A percentile compares a stretch with the other conserved stretches of the same genome.
Conservation (phyloP, 2,113 vertebrate genomes). For the Brachirus orientalis region DNA sequence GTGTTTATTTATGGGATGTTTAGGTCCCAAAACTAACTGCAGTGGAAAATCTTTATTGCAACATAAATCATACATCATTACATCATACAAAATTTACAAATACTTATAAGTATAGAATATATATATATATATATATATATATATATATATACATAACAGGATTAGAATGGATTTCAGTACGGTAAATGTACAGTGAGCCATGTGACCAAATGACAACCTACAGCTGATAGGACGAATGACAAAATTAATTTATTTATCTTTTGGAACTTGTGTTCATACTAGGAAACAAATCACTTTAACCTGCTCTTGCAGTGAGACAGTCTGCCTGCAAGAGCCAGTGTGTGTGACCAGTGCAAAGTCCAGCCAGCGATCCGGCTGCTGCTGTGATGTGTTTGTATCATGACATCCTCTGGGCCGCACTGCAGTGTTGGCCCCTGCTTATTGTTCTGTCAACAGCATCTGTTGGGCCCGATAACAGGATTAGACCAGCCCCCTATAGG, state of each 20-base stretch:
- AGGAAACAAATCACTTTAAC: conserved; percentile 24
- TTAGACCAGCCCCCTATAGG: conserved; percentile 75
- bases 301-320: conserved; percentile 1
- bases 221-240: too few species aligned
- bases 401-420: conserved; percentile 67
- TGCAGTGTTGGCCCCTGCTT: conserved; percentile 61
- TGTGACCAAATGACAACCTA: too few species aligned
- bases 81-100: too few species aligned
- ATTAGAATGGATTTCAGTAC: too few species aligned
- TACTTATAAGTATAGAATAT: too few species aligned
- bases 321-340: conserved; percentile 38
- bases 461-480: conserved; percentile 81
- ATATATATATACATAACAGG: too few species aligned
- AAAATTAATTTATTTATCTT: too few species aligned
- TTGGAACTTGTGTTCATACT: conserved; percentile 7
- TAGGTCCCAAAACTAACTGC: conserved; percentile 2
- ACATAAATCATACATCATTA: too few species aligned
- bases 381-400: conserved; percentile 71
- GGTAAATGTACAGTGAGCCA: too few species aligned
- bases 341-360: conserved; percentile 42
- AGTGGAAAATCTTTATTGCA: too few species aligned
- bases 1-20: neutral
- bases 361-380: conserved; percentile 64
- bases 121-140: too few species aligned
- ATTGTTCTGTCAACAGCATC: conserved; percentile 82